A percentile compares a stretch with the other conserved stretches of the same genome.
These are phyloP conservation scores for Planococcus citri DNA, from an alignment of 1,140 invertebrate genomes.

Conservation along the genomic window DNA sequence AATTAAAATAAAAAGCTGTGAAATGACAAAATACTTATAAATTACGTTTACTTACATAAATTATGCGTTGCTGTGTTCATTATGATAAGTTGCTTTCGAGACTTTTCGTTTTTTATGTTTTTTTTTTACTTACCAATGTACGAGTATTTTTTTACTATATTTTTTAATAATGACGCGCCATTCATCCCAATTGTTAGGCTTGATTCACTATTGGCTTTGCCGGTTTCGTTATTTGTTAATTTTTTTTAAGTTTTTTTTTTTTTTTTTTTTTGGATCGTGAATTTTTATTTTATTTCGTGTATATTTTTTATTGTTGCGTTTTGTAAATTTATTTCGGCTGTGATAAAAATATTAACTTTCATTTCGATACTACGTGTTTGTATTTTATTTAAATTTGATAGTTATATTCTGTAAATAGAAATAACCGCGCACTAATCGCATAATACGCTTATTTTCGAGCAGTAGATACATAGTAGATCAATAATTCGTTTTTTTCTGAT, in stretches of 20 bases:
- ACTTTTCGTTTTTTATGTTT: no score
- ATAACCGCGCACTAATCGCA: no score
- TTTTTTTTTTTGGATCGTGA: not conserved
- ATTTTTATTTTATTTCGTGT: not conserved
- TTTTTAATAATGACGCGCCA: no score
- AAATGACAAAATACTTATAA: not conserved
- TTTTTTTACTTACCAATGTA: no score
- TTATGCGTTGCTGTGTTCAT: not conserved
- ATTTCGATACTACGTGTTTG: not conserved
- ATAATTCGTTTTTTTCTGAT: no score
- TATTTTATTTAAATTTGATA: not conserved
- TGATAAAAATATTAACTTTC: slow-evolving; percentile 8
- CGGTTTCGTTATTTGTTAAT: no score
- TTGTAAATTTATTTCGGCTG: not conserved
- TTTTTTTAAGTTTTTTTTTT: not conserved
- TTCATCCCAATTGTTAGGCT: no score
- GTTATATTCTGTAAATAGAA: no score
- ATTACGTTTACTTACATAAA: not conserved
- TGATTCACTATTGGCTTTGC: no score
- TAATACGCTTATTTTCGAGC: no score
- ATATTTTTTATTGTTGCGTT: not conserved
- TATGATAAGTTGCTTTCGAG: not conserved
- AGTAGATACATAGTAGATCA: no score
- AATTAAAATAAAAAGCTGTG: not conserved
- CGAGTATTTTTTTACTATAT: no score